Conservation (phyloP, 2,113 vertebrate species). For the Emydura subglobosa region DNA sequence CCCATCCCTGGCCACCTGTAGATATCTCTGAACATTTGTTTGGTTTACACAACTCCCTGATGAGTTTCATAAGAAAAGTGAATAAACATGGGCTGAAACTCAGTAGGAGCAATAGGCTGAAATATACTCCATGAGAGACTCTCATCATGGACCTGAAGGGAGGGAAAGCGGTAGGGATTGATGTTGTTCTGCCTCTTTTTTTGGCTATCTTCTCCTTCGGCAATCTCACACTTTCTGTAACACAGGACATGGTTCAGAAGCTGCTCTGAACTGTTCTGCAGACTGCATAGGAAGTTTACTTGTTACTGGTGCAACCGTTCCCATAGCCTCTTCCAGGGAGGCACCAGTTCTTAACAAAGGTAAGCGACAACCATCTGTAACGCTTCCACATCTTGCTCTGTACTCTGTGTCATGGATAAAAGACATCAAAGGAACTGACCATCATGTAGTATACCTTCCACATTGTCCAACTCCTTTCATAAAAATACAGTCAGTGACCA, state of each 20-base stretch:
- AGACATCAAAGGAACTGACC: neutral
- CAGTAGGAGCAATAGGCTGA: neutral
- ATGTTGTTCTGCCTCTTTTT: neutral
- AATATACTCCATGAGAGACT: neutral
- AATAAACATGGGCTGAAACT: constrained; percentile 14
- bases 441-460: neutral
- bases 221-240: neutral
- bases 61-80: neutral
- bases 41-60: neutral
- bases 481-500: neutral
- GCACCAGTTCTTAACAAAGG: neutral
- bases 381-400: neutral
- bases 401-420: fast-evolving
- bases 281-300: fast-evolving
- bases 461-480: neutral
- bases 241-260: neutral
- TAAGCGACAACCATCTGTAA: neutral
- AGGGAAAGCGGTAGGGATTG: neutral
- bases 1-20: neutral
- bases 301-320: neutral
- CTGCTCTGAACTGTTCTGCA: neutral
- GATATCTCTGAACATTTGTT: neutral
- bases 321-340: neutral
- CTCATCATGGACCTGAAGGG: neutral
- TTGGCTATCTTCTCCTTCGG: neutral